Percentiles rank a stretch among this genome's conserved stretches.
phyloP scores from a whole-genome alignment of 1,140 invertebrate genomes.

The Drosophila erecta region DNA sequence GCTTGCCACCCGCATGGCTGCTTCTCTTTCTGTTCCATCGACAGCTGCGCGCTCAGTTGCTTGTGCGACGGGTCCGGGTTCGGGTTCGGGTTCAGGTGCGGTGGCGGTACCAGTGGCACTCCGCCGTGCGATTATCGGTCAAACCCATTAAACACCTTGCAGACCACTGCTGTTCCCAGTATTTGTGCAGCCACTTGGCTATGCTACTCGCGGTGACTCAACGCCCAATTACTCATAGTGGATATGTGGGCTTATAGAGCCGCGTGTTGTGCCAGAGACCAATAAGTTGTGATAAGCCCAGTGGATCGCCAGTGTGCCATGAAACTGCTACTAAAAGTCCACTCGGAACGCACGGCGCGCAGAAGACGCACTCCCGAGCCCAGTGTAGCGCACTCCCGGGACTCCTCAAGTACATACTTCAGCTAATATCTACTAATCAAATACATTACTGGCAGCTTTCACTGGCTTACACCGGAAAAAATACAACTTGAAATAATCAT shows the following conservation, averaged over 20 bases:
- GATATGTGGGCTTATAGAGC: constrained; percentile 20
- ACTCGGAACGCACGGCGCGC: constrained; percentile 73
- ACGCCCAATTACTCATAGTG: constrained; percentile 27
- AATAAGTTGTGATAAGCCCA: constrained; percentile 42
- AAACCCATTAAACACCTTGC: constrained; percentile 10
- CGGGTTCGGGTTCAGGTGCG: constrained; percentile 69
- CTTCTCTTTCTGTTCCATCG: constrained; percentile 41
- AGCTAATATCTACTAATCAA: not conserved
- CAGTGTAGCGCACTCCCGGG: constrained; percentile 27
- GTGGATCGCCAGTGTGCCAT: constrained; percentile 38
- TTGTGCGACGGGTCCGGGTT: constrained; percentile 60
- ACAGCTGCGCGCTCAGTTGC: constrained; percentile 62
- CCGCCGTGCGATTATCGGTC: constrained; percentile 45
- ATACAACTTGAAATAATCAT: not conserved
- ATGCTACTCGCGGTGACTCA: constrained; percentile 38
- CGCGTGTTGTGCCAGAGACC: constrained; percentile 1
- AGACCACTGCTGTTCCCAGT: constrained; percentile 4
- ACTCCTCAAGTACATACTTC: constrained; percentile 41
- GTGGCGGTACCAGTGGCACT: constrained; percentile 42
- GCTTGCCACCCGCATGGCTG: constrained; percentile 19
- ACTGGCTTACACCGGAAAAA: not conserved
- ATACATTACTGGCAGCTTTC: not conserved
- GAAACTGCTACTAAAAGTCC: constrained; percentile 81
- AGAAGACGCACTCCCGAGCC: constrained; percentile 68
- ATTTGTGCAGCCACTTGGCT: not conserved